Evolutionary conservation across 1,140 invertebrate species (phyloP).

Genomic region (Euura lappo): DNA sequence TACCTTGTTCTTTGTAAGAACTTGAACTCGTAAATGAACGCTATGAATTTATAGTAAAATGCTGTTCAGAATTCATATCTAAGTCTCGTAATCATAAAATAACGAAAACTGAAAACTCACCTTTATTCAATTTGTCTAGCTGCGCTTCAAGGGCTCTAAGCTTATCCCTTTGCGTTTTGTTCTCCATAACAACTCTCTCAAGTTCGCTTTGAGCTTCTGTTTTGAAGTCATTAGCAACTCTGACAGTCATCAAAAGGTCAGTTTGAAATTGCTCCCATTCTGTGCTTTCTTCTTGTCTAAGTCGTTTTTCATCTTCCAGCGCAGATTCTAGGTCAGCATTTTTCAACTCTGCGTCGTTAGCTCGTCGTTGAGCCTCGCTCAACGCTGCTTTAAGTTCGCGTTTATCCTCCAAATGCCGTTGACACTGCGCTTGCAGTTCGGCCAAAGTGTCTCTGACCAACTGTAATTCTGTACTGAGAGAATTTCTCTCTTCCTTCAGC

Average conservation of each 20-base stretch:
- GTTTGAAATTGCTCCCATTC: conserved; percentile 95
- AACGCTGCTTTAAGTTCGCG: conserved; percentile 71
- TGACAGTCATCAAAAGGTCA: conserved; percentile 89
- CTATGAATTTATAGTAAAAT: too few species aligned
- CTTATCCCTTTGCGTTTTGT: conserved; percentile 80
- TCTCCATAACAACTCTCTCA: conserved; percentile 82
- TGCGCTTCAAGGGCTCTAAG: conserved; percentile 78
- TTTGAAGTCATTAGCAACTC: conserved; percentile 95
- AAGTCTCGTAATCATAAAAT: background rate
- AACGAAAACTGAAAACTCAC: conserved; percentile 53
- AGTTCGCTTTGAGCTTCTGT: conserved; percentile 84
- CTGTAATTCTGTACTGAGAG: conserved; percentile 73
- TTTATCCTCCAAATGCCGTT: conserved; percentile 80
- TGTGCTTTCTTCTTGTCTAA: conserved; percentile 69
- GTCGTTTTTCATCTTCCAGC: conserved; percentile 66
- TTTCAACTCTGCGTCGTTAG: conserved; percentile 65
- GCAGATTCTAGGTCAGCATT: conserved; percentile 64
- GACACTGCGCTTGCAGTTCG: conserved; percentile 75
- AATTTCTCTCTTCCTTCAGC: conserved; percentile 73
- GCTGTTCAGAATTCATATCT: background rate
- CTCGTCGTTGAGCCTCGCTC: conserved; percentile 70
- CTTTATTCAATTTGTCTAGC: conserved; percentile 76
- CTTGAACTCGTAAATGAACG: background rate
- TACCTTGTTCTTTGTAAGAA: background rate
- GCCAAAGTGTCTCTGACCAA: conserved; percentile 74